phyloP scores from a whole-genome alignment of 2,797 vertebrate species.

The Hirundo rustica region DNA sequence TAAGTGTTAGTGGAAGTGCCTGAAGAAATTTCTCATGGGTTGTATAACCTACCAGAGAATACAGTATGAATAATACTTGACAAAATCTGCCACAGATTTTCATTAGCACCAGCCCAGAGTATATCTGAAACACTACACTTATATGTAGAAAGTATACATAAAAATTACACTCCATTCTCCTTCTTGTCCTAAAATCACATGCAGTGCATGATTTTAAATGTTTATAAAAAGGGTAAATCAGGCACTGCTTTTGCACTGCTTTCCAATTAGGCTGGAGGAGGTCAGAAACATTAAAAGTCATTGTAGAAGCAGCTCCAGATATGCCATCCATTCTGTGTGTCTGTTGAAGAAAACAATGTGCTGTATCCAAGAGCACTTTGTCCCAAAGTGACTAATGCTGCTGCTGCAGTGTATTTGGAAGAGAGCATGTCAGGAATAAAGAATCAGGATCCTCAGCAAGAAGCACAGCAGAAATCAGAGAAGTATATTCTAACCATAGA shows the following conservation, averaged over 20 bases:
- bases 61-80: neutral
- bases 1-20: neutral
- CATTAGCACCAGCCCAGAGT: neutral
- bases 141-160: neutral
- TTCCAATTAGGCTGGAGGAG: neutral
- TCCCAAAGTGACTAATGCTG: conserved; percentile 18
- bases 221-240: neutral
- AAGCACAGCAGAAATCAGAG: conserved; percentile 13
- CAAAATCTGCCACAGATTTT: neutral
- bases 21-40: neutral
- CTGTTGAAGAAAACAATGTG: conserved; percentile 16
- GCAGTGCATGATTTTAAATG: neutral
- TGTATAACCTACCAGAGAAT: neutral
- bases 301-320: neutral
- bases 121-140: neutral
- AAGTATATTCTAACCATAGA: conserved; percentile 23
- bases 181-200: neutral
- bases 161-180: neutral
- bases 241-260: neutral
- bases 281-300: neutral
- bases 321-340: conserved; percentile 19
- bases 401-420: conserved; percentile 35
- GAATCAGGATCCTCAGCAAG: conserved; percentile 39
- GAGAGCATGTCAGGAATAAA: conserved; percentile 43
- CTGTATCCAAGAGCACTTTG: conserved; percentile 27